Conservation (phyloP, 2,113 vertebrate species). For the Crotalus helleri region DNA sequence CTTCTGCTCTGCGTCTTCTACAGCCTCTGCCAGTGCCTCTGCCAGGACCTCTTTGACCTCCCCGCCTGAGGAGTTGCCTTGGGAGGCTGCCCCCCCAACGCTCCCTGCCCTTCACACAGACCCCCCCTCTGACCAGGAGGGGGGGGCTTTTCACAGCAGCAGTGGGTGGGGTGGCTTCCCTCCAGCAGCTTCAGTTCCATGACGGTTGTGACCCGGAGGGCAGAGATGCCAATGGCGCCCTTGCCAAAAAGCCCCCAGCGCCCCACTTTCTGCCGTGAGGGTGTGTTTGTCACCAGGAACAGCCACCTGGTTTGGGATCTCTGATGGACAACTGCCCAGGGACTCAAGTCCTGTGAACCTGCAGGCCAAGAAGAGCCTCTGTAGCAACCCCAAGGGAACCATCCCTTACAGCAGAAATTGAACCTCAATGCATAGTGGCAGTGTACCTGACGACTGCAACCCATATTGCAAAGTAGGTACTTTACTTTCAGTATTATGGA, state of each 20-base stretch:
- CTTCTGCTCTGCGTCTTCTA: slow-evolving; percentile 78
- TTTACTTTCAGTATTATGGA: not conserved
- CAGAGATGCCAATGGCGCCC: not conserved
- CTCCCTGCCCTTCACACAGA: not conserved
- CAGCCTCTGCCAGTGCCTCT: slow-evolving; percentile 77
- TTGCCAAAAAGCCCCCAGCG: not conserved
- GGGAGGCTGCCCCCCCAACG: not conserved
- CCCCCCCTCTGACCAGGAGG: not conserved
- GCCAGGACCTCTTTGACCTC: slow-evolving; percentile 75
- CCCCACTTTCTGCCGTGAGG: not conserved
- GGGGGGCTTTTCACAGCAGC: not conserved
- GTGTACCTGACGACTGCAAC: not conserved
- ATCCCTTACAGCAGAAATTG: not conserved
- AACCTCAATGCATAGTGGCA: not conserved
- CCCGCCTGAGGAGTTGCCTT: slow-evolving; percentile 60
- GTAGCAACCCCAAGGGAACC: not conserved
- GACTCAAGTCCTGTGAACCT: no score
- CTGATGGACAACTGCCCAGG: no score
- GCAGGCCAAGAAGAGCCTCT: not conserved
- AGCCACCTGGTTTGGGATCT: not conserved
- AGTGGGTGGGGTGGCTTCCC: not conserved
- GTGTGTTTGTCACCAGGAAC: no score
- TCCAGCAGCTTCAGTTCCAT: not conserved
- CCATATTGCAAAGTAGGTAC: not conserved
- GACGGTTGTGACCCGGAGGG: not conserved